Evolutionary conservation across 2,888 invertebrate species (phyloP), one percentile per base, ranked within the genome.

Genomic region (Apamea monoglypha): DNA sequence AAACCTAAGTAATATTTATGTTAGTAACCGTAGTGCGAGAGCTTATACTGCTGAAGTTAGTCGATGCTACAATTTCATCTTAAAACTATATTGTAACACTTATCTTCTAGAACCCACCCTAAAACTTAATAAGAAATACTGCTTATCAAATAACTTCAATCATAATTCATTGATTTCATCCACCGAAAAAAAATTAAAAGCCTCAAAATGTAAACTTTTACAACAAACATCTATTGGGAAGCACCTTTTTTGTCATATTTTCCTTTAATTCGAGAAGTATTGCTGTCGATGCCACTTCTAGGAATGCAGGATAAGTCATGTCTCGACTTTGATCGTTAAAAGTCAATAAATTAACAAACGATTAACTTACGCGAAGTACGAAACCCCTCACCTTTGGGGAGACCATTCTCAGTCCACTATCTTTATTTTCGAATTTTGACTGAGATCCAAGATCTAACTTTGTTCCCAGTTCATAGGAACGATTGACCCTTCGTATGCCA

Each of bases 1-100:
- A 93, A 93, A 92, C 92, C 91, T 93, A 94, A 94, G 92, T 95
- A 94, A 93, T 92, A 94, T 94, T 94, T 93, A 94, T 89, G 89
- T 94, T 93, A 94, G 91, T 93, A 92, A 91, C 92, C 89, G 89
- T 88, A 91, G 92, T 93, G 92, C 90, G 91, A 90, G 87, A 90
- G 86, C 86, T 83, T 87, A 88, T 85, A 87, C 88, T 90, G 81
- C 89, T 85, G 75, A 76, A 87, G 87, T 91, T 87, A 89, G 82
- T 89, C 81, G 77, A 88, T 83, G 73, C 87, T 90, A 89, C 82
- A 77, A 86, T 86, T 87, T 87, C 84, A 89, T 87, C 87, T 91
- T 92, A 91, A 82, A 85, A 91, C 90, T 93, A 93, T 86, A 84
- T 89, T 92, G 92, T 94, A 95, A 95, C 95, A 95, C 95, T 96